These are phyloP conservation scores for Delia radicum DNA, from an alignment of 1,140 invertebrate genomes.

Conservation along the genomic window DNA sequence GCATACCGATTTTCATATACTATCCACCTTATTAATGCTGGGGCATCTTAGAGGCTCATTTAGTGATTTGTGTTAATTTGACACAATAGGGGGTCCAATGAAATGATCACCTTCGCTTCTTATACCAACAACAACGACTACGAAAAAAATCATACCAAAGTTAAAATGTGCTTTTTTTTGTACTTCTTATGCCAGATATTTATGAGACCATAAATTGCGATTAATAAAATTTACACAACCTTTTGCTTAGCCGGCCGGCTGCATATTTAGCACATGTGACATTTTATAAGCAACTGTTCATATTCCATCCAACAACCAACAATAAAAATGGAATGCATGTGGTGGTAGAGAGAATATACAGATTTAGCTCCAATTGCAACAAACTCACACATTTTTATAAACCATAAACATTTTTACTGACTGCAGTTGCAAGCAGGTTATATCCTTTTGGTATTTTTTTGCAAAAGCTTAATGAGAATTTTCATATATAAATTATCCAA, in stretches of 20 bases:
- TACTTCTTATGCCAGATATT: slow-evolving; percentile 13
- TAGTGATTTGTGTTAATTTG: slow-evolving; percentile 29
- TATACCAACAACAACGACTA: background rate
- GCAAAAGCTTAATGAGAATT: slow-evolving; percentile 26
- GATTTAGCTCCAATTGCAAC: too few relatives aligned
- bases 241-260: slow-evolving; percentile 15
- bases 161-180: background rate
- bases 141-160: slow-evolving; percentile 2
- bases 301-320: background rate
- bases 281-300: slow-evolving; percentile 15
- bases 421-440: background rate
- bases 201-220: slow-evolving; percentile 30
- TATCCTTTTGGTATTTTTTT: background rate
- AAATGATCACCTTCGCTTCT: background rate
- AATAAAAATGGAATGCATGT: background rate
- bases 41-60: too few relatives aligned
- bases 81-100: slow-evolving; percentile 27
- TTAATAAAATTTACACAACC: slow-evolving; percentile 31
- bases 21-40: too few relatives aligned
- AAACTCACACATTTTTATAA: background rate
- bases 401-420: background rate
- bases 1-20: too few relatives aligned
- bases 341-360: background rate
- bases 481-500: slow-evolving; percentile 25
- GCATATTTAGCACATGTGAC: slow-evolving; percentile 23